A percentile compares a stretch with the other conserved stretches of the same genome.
Evolutionary conservation across 2,888 invertebrate species (phyloP).

Genomic region (Cyrtodaria siliqua): DNA sequence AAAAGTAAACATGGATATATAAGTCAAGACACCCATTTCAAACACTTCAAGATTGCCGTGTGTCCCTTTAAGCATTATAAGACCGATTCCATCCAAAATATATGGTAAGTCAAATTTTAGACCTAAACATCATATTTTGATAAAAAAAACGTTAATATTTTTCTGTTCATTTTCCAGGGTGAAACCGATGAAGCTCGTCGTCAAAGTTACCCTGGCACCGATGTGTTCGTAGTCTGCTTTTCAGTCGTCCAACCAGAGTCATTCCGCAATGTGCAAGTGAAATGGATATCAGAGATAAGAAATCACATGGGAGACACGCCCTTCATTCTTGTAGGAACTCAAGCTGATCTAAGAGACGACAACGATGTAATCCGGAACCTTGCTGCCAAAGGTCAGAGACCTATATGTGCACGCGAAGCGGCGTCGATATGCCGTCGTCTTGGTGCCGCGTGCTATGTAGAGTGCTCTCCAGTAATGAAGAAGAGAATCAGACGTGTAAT

Average conservation of each 20-base stretch:
- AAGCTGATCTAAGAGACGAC: conserved; percentile 74
- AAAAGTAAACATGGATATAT: no score
- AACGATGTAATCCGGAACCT: conserved; percentile 64
- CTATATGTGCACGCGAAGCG: conserved; percentile 68
- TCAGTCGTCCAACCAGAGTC: conserved; percentile 77
- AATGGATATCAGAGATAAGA: conserved; percentile 76
- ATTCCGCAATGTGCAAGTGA: conserved; percentile 67
- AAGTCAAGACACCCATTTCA: no score
- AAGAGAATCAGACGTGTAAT: conserved; percentile 73
- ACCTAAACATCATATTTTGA: no score
- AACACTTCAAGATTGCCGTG: no score
- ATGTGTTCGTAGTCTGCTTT: conserved; percentile 79
- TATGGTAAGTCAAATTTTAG: no score
- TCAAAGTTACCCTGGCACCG: conserved; percentile 69
- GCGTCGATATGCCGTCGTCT: conserved; percentile 64
- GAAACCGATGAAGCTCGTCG: conserved; percentile 64
- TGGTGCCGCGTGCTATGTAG: conserved; percentile 76
- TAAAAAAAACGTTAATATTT: no score
- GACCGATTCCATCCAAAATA: no score
- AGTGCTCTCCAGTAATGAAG: conserved; percentile 76
- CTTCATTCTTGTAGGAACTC: conserved; percentile 76
- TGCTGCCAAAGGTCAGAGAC: conserved; percentile 60
- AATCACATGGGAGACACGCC: conserved; percentile 71
- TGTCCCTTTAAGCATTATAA: no score
- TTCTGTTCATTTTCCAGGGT: conserved; percentile 70